Evolutionary conservation across 2,888 invertebrate species (phyloP).

Genomic region (Caenorhabditis macrosperma): DNA sequence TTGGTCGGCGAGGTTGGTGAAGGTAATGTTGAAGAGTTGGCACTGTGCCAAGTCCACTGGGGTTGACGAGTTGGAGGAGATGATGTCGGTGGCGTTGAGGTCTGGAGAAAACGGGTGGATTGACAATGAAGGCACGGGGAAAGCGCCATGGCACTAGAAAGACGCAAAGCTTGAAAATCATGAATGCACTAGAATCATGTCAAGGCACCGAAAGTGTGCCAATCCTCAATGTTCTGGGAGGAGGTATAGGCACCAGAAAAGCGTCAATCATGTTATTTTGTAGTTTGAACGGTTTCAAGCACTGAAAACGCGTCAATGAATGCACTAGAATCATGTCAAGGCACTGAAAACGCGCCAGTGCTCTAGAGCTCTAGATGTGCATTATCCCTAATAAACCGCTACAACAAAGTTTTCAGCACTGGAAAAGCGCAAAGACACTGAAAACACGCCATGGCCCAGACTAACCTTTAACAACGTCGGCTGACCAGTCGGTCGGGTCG

Average conservation of each 20-base stretch:
- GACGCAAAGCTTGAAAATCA: neutral
- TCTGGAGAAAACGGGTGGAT: slow-evolving; percentile 21
- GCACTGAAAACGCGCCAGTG: no score
- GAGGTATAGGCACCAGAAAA: no score
- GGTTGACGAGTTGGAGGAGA: neutral
- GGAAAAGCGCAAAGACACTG: no score
- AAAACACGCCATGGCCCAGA: neutral
- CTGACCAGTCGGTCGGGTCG: slow-evolving; percentile 61
- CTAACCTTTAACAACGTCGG: slow-evolving; percentile 52
- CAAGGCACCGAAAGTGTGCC: no score
- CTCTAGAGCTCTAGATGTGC: no score
- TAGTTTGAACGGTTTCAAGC: no score
- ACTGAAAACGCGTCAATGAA: neutral
- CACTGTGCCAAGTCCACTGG: slow-evolving; percentile 25
- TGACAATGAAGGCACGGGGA: neutral
- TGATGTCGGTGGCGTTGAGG: neutral
- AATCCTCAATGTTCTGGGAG: no score
- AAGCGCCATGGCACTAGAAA: neutral
- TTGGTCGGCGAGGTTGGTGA: slow-evolving; percentile 61
- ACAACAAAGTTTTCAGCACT: neutral
- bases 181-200: no score
- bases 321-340: no score
- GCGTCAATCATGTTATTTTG: neutral
- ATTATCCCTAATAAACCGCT: no score
- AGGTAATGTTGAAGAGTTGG: slow-evolving; percentile 64